These are phyloP conservation scores for Drosophila kuntzei DNA, from an alignment of 2,888 invertebrate genomes.

Conservation along the genomic window DNA sequence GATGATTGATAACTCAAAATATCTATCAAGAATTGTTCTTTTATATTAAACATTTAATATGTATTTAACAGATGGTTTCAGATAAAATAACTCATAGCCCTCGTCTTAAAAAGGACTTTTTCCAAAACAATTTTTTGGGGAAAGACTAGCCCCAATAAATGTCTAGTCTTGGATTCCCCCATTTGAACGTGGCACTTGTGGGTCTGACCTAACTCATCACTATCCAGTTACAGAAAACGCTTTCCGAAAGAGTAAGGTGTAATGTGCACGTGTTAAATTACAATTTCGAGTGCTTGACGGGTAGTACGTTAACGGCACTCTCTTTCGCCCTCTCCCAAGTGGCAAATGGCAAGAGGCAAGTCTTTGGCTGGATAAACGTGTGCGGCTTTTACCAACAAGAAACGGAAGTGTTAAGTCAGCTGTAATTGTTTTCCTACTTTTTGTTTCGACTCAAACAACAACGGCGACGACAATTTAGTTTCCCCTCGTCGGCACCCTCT, in stretches of 20 bases:
- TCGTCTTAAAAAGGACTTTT: background rate
- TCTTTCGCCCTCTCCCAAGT: background rate
- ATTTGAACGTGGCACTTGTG: constrained; percentile 1
- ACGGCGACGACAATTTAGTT: constrained; percentile 72
- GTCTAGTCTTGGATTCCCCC: background rate
- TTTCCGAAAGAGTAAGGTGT: constrained; percentile 20
- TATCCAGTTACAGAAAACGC: constrained; percentile 14
- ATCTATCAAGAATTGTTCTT: too few relatives aligned
- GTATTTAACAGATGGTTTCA: too few relatives aligned
- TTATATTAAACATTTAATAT: too few relatives aligned
- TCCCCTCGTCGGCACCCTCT: constrained; percentile 14
- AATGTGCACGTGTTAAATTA: constrained; percentile 74
- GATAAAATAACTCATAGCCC: too few relatives aligned
- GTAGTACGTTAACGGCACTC: constrained; percentile 60
- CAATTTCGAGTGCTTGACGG: constrained; percentile 67
- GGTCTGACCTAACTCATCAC: background rate
- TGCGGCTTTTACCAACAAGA: constrained; percentile 73
- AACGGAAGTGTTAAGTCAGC: constrained; percentile 81
- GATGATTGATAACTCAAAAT: too few relatives aligned
- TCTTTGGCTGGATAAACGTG: constrained; percentile 60
- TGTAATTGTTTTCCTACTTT: constrained; percentile 78
- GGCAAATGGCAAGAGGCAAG: constrained; percentile 21
- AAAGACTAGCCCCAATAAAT: background rate
- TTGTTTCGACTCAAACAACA: constrained; percentile 42
- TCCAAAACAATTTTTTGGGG: background rate